A percentile compares a stretch with the other conserved stretches of the same genome.
Evolutionary conservation across 2,113 vertebrate species (phyloP).

Genomic region (Otis tarda): DNA sequence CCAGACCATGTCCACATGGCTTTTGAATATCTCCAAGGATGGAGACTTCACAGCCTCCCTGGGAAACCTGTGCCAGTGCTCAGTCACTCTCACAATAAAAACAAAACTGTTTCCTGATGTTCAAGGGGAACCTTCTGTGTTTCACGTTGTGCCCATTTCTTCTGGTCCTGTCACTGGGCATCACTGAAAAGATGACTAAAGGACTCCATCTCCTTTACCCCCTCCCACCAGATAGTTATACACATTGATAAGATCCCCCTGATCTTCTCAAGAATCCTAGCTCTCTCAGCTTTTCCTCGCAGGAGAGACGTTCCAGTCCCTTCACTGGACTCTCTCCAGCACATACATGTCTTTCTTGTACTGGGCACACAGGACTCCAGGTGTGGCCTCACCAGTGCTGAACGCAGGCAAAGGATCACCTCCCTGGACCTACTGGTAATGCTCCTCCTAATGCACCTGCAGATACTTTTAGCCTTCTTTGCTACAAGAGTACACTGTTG

Average conservation of each 20-base stretch:
- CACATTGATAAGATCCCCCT: not conserved
- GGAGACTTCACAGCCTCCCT: not conserved
- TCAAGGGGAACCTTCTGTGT: not conserved
- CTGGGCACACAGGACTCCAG: not conserved
- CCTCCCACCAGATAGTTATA: not conserved
- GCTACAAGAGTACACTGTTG: fast-evolving
- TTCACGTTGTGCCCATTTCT: not conserved
- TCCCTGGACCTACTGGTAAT: not conserved
- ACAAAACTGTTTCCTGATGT: not conserved
- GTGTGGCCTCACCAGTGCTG: not conserved
- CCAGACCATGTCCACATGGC: not conserved
- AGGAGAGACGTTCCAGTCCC: not conserved
- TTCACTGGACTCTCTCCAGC: not conserved
- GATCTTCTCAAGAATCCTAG: not conserved
- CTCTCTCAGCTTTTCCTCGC: not conserved
- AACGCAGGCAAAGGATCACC: not conserved
- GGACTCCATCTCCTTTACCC: not conserved
- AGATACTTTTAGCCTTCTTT: not conserved
- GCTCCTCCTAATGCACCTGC: not conserved
- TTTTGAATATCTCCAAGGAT: not conserved
- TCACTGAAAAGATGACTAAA: not conserved
- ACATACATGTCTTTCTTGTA: not conserved
- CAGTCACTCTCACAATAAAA: not conserved
- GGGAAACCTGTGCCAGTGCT: not conserved
- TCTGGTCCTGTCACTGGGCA: not conserved